Conservation (phyloP, 1,140 invertebrate genomes). For the Matsumurasca onukii region DNA sequence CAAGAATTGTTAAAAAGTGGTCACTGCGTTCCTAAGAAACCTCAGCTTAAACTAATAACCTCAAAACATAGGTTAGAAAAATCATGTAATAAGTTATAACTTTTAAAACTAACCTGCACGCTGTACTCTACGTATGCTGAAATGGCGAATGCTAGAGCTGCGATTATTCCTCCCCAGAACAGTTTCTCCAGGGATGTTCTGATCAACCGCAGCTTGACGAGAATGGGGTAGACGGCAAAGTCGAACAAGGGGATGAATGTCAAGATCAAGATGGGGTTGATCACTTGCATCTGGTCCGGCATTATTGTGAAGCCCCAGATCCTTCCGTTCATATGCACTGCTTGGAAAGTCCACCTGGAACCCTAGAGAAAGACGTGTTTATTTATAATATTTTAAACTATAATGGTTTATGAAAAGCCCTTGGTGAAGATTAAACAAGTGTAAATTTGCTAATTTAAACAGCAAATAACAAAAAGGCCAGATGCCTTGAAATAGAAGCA, state of each 20-base stretch:
- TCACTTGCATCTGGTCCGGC: slow-evolving; percentile 88
- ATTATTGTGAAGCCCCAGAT: slow-evolving; percentile 68
- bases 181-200: slow-evolving; percentile 74
- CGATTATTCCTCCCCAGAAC: slow-evolving; percentile 78
- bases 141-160: slow-evolving; percentile 80
- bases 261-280: slow-evolving; percentile 86
- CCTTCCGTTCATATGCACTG: slow-evolving; percentile 84
- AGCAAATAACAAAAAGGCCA: no score
- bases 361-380: slow-evolving; percentile 57
- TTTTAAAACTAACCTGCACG: slow-evolving; percentile 78
- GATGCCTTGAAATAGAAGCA: no score
- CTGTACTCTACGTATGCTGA: slow-evolving; percentile 82
- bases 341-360: slow-evolving; percentile 94
- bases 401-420: no score
- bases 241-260: slow-evolving; percentile 88
- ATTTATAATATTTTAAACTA: no score
- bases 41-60: no score
- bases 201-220: slow-evolving; percentile 53
- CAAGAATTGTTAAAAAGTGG: no score
- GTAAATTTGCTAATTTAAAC: no score
- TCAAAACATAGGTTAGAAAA: no score
- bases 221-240: slow-evolving; percentile 63
- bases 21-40: no score
- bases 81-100: no score
- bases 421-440: no score